Conservation (phyloP, 2,888 invertebrate species). For the Tiphia femorata region DNA sequence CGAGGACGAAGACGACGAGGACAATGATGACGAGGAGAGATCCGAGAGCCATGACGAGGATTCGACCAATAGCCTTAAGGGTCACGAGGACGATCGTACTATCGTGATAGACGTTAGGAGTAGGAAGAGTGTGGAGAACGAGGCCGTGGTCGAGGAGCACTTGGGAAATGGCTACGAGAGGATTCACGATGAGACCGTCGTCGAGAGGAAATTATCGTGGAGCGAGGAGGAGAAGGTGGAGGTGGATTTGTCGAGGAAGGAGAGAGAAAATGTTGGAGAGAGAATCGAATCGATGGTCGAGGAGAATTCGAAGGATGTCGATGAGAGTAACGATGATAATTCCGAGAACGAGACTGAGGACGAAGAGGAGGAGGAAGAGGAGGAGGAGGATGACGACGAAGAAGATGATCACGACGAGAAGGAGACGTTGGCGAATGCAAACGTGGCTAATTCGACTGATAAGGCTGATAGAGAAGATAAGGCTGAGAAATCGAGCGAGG, state of each 20-base stretch:
- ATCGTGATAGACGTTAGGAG: no score
- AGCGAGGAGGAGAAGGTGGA: no score
- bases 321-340: conserved; percentile 23
- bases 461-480: conserved; percentile 6
- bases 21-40: conserved; percentile 22
- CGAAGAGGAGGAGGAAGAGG: conserved; percentile 18
- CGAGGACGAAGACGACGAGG: conserved; percentile 21
- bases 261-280: no score
- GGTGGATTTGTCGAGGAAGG: no score
- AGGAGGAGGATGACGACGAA: conserved; percentile 21
- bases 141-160: no score
- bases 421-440: neutral
- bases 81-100: no score
- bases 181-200: no score
- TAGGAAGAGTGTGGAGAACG: no score
- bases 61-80: neutral
- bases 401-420: neutral
- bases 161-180: no score
- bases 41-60: neutral
- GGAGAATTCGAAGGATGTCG: conserved; percentile 4
- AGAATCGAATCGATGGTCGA: no score
- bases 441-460: neutral
- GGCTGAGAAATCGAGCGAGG: neutral
- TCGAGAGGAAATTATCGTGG: no score
- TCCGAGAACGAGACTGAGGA: conserved; percentile 11